Percentiles rank a stretch among this genome's conserved stretches.
phyloP scores from a whole-genome alignment of 2,113 vertebrate genomes.

The Clupea harengus region DNA sequence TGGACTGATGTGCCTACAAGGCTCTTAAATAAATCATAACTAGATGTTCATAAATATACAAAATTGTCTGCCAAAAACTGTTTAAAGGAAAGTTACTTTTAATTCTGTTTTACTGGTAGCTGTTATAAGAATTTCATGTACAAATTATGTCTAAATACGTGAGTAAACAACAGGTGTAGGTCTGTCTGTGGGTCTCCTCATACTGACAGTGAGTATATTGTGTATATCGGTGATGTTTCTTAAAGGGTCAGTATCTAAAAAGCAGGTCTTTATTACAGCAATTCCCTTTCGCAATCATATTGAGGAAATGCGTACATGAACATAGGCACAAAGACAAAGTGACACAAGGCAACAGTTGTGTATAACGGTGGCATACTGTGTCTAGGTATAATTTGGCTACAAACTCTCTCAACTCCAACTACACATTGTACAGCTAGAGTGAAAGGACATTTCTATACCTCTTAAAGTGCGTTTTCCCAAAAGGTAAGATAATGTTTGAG shows the following conservation, averaged over 20 bases:
- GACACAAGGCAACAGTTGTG: neutral
- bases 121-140: neutral
- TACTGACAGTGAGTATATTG: neutral
- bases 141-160: neutral
- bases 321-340: neutral
- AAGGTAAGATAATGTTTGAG: neutral
- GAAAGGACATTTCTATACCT: neutral
- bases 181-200: neutral
- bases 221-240: neutral
- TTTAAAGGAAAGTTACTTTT: conserved; percentile 6
- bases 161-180: neutral
- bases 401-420: neutral
- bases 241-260: neutral
- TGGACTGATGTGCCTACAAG: neutral
- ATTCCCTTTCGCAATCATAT: neutral
- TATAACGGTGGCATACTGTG: neutral
- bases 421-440: neutral
- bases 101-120: conserved; percentile 14
- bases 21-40: conserved; percentile 11
- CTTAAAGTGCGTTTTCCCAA: conserved; percentile 7
- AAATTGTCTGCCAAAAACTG: neutral
- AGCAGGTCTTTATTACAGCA: neutral
- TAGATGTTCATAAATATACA: conserved; percentile 3
- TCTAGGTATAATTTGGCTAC: neutral
- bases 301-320: neutral